Conservation (phyloP, 64 coral and sea anemone species). For the Montipora cactus region DNA sequence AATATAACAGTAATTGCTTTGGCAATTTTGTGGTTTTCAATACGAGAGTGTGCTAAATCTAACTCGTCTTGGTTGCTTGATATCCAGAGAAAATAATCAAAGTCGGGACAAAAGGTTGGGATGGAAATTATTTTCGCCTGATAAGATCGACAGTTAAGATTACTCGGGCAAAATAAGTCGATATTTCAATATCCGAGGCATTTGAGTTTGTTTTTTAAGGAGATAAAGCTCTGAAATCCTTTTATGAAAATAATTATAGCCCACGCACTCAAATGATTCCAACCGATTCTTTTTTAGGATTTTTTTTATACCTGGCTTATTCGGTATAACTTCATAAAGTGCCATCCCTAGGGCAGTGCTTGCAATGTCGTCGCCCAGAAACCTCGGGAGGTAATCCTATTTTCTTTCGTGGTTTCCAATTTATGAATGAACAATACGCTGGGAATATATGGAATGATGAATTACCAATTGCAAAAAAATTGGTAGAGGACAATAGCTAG, state of each 20-base stretch:
- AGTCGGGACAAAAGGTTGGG: neutral
- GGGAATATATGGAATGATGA: slow-evolving; percentile 3
- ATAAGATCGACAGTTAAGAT: slow-evolving; percentile 46
- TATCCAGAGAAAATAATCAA: slow-evolving; percentile 17
- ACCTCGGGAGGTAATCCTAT: neutral
- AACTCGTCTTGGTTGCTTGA: neutral
- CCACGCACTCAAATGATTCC: neutral
- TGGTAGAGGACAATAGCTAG: slow-evolving; percentile 12
- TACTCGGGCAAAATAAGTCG: neutral
- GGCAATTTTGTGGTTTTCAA: slow-evolving; percentile 9
- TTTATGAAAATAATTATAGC: neutral
- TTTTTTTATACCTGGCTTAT: neutral
- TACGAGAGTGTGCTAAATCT: neutral
- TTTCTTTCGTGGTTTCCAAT: slow-evolving; percentile 3
- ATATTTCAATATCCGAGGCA: neutral
- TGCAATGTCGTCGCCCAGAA: neutral
- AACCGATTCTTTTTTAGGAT: too few relatives aligned
- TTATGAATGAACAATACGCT: slow-evolving; percentile 13
- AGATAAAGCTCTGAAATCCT: neutral
- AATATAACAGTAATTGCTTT: slow-evolving; percentile 51
- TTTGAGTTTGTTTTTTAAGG: neutral
- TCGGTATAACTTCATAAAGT: neutral
- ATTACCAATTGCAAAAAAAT: slow-evolving; percentile 30
- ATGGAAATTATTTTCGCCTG: neutral
- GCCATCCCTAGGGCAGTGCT: neutral